Base-by-base conservation (phyloP, 2,113 vertebrate species). In the Columbina picui region DNA sequence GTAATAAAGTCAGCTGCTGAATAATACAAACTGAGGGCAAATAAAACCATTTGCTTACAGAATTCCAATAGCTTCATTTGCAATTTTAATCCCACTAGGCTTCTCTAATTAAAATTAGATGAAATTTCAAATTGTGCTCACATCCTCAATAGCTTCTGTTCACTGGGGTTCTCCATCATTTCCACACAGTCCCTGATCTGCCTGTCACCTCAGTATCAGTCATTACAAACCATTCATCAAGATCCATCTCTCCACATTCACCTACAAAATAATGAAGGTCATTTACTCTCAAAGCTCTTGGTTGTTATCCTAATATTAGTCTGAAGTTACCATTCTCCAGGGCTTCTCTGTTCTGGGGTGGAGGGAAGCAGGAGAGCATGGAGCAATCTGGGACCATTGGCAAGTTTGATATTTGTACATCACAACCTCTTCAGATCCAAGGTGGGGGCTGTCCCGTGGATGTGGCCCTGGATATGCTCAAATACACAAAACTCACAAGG, bases 31-130 rank as follows among this genome's bases (percentile, higher is more conserved):
- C 34, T 11, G 10, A 34, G 26, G 32, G 20, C 19, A 94, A 79
- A 85, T 38, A 63, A 55, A 78, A 8, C 32, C 32, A 17, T 59
- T 82, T 90, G 22, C 29, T 85, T 50, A 71, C 49, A 85, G 49
- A 75, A 79, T 41, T 60, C 67, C 78, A 70, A 27, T 32, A 81
- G 55, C 9, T 93, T 71, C 22, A 63, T 84, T 78, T 67, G 49
- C 56, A 43, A 63, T 60, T 90, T 75, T 87, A 92, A 90, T 79
- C 88, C 65, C 90, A 68, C 43, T 59, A 75, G 61, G 12, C 43
- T 47, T 85, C 52, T 75, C 52, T 88, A 93, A 92, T 93, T 93
- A 92, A 95, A 92, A 82, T 79, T 64, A 75, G 52, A 75, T 63
- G 2, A 82, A 85, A 92, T 96, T 96, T 76, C 61, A 78, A 71